A percentile compares a stretch with the other conserved stretches of the same genome.
phyloP scores from a whole-genome alignment of 2,888 invertebrate species.

The Anoplius nigerrimus region DNA sequence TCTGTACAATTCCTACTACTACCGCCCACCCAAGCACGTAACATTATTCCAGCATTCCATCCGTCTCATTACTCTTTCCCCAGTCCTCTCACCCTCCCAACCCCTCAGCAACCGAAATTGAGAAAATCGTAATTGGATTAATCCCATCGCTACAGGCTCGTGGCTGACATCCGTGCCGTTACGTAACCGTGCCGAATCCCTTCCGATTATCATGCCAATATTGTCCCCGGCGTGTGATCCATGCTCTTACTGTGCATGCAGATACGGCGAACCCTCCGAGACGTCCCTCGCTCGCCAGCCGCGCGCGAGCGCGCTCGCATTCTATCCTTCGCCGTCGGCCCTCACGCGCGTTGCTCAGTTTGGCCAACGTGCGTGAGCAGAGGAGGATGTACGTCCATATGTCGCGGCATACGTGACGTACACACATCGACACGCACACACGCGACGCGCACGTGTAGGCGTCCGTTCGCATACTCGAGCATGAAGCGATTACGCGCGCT shows the following conservation, averaged over 20 bases:
- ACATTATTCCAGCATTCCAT: no score
- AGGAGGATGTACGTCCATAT: not conserved
- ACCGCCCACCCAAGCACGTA: no score
- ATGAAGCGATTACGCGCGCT: constrained; percentile 2
- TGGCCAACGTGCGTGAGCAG: not conserved
- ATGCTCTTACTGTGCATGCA: constrained; percentile 60
- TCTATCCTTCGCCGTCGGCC: not conserved
- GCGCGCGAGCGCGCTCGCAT: not conserved
- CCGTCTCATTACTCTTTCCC: no score
- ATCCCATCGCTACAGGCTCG: not conserved
- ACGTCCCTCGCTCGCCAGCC: constrained; percentile 27
- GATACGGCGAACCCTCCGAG: constrained; percentile 54
- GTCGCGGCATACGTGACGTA: not conserved
- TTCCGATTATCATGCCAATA: constrained; percentile 69
- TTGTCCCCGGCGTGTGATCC: constrained; percentile 66
- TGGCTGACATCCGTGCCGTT: constrained; percentile 37
- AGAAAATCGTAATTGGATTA: not conserved
- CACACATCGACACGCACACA: not conserved
- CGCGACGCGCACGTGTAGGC: constrained; percentile 34
- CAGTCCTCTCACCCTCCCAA: not conserved
- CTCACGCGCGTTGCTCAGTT: constrained; percentile 17
- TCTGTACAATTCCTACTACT: no score
- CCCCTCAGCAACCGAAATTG: not conserved
- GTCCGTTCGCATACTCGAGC: no score
- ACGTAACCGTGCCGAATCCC: constrained; percentile 61